phyloP scores from a whole-genome alignment of 2,113 vertebrate species.

The Podarcis muralis region DNA sequence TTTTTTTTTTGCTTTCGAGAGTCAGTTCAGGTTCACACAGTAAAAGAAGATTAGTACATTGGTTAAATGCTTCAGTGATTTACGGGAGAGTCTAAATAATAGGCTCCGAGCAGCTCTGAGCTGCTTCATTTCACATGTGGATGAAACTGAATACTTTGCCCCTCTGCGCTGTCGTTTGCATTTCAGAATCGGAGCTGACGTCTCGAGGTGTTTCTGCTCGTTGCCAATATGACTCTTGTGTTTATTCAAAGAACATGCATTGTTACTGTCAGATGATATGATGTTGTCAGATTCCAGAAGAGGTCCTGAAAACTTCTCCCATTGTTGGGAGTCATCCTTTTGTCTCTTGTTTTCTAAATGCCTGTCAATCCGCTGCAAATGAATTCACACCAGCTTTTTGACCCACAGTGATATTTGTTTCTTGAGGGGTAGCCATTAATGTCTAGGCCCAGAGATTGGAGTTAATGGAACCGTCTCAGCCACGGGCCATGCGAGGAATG shows the following conservation, averaged over 20 bases:
- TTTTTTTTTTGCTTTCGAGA: constrained; percentile 54
- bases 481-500: accelerated
- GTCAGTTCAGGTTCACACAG: constrained; percentile 45
- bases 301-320: constrained; percentile 15
- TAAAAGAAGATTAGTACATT: constrained; percentile 62
- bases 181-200: not conserved
- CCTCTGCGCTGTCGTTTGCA: constrained; percentile 10
- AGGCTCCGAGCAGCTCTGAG: constrained; percentile 54
- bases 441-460: constrained; percentile 13
- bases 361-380: constrained; percentile 16
- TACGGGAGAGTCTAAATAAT: constrained; percentile 62
- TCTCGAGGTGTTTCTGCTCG: not conserved
- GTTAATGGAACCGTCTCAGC: not conserved
- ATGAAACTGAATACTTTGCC: constrained; percentile 32
- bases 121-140: constrained; percentile 62
- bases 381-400: not conserved
- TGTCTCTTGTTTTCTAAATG: constrained; percentile 20
- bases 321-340: not conserved
- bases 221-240: not conserved
- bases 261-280: constrained; percentile 2
- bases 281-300: not conserved
- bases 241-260: not conserved
- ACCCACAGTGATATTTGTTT: constrained; percentile 5
- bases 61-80: constrained; percentile 67
- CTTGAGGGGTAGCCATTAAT: constrained; percentile 21